Evolutionary conservation across 2,888 invertebrate species (phyloP).

Genomic region (Linnaemya tessellans): DNA sequence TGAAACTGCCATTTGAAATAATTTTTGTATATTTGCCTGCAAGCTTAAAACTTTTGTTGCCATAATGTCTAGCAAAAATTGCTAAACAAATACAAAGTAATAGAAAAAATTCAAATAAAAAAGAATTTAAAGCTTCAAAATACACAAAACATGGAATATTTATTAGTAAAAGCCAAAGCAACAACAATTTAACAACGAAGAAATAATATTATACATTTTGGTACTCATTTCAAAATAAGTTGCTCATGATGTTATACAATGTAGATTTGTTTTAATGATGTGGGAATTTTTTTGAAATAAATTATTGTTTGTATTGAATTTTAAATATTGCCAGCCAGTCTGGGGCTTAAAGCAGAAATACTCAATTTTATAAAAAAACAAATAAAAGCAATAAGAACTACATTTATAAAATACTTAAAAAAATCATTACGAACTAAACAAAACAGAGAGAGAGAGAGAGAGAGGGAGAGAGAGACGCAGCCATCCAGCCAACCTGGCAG

Average conservation of each 20-base stretch:
- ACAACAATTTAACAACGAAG: constrained; percentile 46
- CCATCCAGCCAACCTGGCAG: background rate
- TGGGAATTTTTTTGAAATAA: background rate
- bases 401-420: constrained; percentile 29
- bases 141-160: constrained; percentile 45
- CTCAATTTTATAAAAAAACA: constrained; percentile 29
- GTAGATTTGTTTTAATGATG: constrained; percentile 35
- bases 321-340: constrained; percentile 68
- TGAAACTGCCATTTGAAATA: constrained; percentile 34
- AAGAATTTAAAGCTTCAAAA: constrained; percentile 19
- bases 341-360: constrained; percentile 48
- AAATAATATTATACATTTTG: constrained; percentile 25
- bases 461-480: background rate
- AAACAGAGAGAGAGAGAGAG: background rate
- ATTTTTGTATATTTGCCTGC: constrained; percentile 51
- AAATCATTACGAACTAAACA: constrained; percentile 17
- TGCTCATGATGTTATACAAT: constrained; percentile 64
- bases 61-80: constrained; percentile 69
- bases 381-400: constrained; percentile 31
- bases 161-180: constrained; percentile 44
- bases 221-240: constrained; percentile 30
- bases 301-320: constrained; percentile 26
- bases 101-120: constrained; percentile 26
- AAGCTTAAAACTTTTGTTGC: constrained; percentile 58
- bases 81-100: constrained; percentile 43